These are phyloP conservation scores for Hybos culiciformis DNA, from an alignment of 2,888 invertebrate species.

Conservation along the genomic window DNA sequence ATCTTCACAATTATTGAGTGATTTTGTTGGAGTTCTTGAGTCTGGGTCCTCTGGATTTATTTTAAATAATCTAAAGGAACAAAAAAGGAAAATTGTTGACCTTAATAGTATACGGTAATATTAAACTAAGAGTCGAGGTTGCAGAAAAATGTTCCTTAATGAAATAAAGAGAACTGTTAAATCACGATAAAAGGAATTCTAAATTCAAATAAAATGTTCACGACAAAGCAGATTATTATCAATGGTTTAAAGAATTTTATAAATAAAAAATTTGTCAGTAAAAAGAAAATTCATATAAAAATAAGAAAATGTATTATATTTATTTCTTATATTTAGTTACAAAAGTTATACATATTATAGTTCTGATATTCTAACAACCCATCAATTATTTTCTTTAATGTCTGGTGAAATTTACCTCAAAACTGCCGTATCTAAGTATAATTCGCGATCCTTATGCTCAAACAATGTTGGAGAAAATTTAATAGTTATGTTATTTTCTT, in stretches of 20 bases:
- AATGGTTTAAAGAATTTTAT: too few relatives aligned
- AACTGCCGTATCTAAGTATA: slow-evolving; percentile 29
- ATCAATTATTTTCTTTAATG: too few relatives aligned
- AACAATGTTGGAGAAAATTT: slow-evolving; percentile 30
- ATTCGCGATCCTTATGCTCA: slow-evolving; percentile 21
- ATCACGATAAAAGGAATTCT: too few relatives aligned
- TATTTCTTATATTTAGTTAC: background rate
- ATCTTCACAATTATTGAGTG: slow-evolving; percentile 14
- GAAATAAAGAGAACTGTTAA: too few relatives aligned
- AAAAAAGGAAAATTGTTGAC: too few relatives aligned
- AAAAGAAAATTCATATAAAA: background rate
- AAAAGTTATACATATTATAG: background rate
- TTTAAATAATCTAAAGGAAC: slow-evolving; percentile 21
- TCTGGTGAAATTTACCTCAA: slow-evolving; percentile 22
- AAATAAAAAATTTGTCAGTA: background rate
- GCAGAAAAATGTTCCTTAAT: too few relatives aligned
- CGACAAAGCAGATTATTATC: too few relatives aligned
- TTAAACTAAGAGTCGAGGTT: too few relatives aligned
- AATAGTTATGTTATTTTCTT: slow-evolving; percentile 28
- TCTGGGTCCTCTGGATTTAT: slow-evolving; percentile 22
- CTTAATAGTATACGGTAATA: too few relatives aligned
- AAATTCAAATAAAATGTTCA: too few relatives aligned
- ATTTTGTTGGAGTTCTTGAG: slow-evolving; percentile 1
- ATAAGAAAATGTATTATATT: background rate
- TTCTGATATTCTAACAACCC: background rate